Evolutionary conservation across 2,888 invertebrate genomes (phyloP), one percentile per base, ranked within the genome.

Genomic region (Polymixis flavicincta): DNA sequence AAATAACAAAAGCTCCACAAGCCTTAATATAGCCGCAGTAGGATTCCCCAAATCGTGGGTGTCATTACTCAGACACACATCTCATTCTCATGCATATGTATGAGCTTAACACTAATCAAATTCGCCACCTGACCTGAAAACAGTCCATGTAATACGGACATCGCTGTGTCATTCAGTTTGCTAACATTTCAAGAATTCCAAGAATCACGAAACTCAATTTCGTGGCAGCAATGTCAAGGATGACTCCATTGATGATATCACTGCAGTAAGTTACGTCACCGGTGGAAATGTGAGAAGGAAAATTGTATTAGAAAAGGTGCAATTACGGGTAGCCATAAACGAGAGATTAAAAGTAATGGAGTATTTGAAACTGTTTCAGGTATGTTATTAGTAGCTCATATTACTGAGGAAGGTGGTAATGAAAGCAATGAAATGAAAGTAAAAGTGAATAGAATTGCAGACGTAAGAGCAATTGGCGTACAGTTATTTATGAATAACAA

Each of bases 181-280:
- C 17, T 45, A 63, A 71, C 37, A 76, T 65, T 76, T 55, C 45
- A 66, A 68, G 69, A 69, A 82, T 78, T 82, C 74, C 45, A 60
- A 60, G 57, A 81, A 67, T 61, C 54, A 72, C 63, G 28, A 68
- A 78, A 67, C 52, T 61, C 57, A 74, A 67, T 71, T 71, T 57
- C 32, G 9, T 68, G 28, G 19, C 28, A 64, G 60, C 74, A 71
- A 78, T 65, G 69, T 63, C 55, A 61, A 69, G 71, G 65, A 79
- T 75, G 69, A 81, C 78, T 71, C 22, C 28, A 25, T 4, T 37
- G 65, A 83, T 83, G 83, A 82, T 76, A 73, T 82, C 83, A 82
- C 37, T 82, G 42, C 57, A 71, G 14, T 32, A 45, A 19, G 11
- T 82, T 70, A 83, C 83, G 70, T 80, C 83, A 83, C 50, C 68